phyloP scores from a whole-genome alignment of 2,797 vertebrate species.

The Aplochiton taeniatus region DNA sequence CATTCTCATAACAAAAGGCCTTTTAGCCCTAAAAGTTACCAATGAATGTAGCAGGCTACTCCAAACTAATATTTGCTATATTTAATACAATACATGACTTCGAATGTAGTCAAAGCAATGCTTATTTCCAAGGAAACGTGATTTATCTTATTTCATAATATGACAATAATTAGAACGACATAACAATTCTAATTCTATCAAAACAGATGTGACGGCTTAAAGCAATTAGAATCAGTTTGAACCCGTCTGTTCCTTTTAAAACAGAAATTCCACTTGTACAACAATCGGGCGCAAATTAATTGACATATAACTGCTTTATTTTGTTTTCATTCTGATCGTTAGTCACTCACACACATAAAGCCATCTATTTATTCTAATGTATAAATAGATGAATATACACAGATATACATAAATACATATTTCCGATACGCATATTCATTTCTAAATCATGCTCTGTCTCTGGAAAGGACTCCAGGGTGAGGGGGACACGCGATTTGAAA shows the following conservation, averaged over 20 bases:
- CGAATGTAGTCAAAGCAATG: background rate
- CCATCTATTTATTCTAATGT: slow-evolving; percentile 74
- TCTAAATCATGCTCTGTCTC: slow-evolving; percentile 78
- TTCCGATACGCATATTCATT: slow-evolving; percentile 78
- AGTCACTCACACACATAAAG: slow-evolving; percentile 67
- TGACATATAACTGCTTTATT: slow-evolving; percentile 75
- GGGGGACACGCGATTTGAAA: slow-evolving; percentile 74
- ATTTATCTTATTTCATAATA: background rate
- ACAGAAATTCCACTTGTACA: background rate
- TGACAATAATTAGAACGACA: background rate
- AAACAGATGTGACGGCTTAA: no score
- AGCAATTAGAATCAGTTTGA: no score
- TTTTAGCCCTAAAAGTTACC: no score
- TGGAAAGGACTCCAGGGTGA: slow-evolving; percentile 69
- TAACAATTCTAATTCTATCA: no score
- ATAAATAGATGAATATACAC: slow-evolving; percentile 81
- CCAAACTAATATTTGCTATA: no score
- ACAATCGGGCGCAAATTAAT: slow-evolving; percentile 39
- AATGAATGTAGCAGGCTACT: no score
- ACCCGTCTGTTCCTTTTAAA: no score
- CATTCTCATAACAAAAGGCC: no score
- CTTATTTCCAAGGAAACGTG: slow-evolving; percentile 10
- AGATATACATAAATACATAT: slow-evolving; percentile 79
- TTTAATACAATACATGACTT: background rate
- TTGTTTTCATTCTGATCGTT: slow-evolving; percentile 68